Percentiles rank a stretch among this genome's conserved stretches.
These are phyloP conservation scores for Chrysolina oricalcia DNA, from an alignment of 2,888 invertebrate genomes.

Conservation along the genomic window DNA sequence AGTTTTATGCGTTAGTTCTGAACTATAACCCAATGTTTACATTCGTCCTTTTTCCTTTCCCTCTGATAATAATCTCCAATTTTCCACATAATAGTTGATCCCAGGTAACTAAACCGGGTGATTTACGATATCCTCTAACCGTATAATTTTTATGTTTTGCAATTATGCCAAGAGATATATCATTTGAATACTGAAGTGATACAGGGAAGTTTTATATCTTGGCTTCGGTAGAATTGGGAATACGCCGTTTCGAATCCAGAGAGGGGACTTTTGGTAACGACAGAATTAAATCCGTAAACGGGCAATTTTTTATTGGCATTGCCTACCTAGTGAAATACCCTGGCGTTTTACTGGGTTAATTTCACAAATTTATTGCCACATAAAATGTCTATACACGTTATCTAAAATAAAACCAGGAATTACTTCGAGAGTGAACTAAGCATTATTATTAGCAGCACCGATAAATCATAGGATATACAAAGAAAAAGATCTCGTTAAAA, in stretches of 20 bases:
- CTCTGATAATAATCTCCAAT: constrained; percentile 18
- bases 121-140: constrained; percentile 38
- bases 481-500: constrained; percentile 46
- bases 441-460: constrained; percentile 42
- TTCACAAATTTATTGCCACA: constrained; percentile 62
- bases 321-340: constrained; percentile 58
- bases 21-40: constrained; percentile 3
- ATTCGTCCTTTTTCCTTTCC: constrained; percentile 5
- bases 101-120: constrained; percentile 42
- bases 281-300: constrained; percentile 67
- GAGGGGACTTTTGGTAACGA: constrained; percentile 60
- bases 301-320: constrained; percentile 64
- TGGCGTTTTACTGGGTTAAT: constrained; percentile 62
- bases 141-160: constrained; percentile 41
- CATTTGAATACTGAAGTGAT: constrained; percentile 56
- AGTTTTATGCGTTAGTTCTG: neutral
- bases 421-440: constrained; percentile 46
- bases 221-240: constrained; percentile 63
- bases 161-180: constrained; percentile 47
- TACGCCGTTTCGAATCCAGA: constrained; percentile 57
- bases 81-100: constrained; percentile 26
- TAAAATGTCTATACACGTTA: constrained; percentile 58
- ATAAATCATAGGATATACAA: constrained; percentile 53
- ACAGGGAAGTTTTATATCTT: constrained; percentile 65
- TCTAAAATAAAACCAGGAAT: constrained; percentile 56